Percentiles rank a stretch among this genome's conserved stretches.
Evolutionary conservation across 1,140 invertebrate genomes (phyloP).

Genomic region (Nymphalis io): DNA sequence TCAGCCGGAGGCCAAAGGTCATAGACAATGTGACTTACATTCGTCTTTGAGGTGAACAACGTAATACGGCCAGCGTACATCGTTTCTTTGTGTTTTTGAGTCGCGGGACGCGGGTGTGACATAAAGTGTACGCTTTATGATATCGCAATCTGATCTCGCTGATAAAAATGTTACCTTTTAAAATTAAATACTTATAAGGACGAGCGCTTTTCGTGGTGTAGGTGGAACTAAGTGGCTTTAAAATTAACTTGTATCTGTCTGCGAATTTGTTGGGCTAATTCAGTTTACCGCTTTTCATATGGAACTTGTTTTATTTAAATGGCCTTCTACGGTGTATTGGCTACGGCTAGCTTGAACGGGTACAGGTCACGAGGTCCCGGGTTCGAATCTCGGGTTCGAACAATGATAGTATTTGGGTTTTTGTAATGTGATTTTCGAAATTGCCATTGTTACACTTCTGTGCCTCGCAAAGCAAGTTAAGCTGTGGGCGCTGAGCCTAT

Average conservation of each 20-base stretch:
- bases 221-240: conserved; percentile 3
- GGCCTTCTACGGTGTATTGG: background rate
- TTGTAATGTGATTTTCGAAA: too few relatives aligned
- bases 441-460: too few relatives aligned
- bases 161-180: conserved; percentile 17
- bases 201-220: background rate
- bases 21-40: conserved; percentile 73
- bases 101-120: conserved; percentile 10
- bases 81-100: conserved; percentile 40
- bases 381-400: too few relatives aligned
- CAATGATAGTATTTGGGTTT: too few relatives aligned
- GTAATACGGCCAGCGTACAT: conserved; percentile 44
- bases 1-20: conserved; percentile 44
- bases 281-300: background rate
- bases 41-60: conserved; percentile 73
- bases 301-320: background rate
- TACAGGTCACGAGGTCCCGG: too few relatives aligned
- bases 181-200: conserved; percentile 1
- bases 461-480: too few relatives aligned
- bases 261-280: background rate
- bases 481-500: too few relatives aligned
- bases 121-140: conserved; percentile 39
- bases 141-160: conserved; percentile 12
- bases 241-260: background rate
- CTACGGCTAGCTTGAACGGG: background rate